These are phyloP conservation scores for Brevipalpus yothersi DNA, from an alignment of 1,140 invertebrate genomes.

Conservation along the genomic window DNA sequence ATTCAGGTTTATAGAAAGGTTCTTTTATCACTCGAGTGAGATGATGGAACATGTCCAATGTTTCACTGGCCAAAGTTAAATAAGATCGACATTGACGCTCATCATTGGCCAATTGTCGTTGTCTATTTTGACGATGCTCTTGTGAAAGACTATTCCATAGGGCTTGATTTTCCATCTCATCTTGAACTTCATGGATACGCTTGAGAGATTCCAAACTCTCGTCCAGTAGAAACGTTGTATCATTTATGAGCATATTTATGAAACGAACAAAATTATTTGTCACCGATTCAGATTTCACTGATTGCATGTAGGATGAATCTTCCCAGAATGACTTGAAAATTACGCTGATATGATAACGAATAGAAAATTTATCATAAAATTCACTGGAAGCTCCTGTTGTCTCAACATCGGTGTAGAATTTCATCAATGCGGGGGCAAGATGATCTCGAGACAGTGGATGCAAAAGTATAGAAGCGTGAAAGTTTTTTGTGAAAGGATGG, in stretches of 20 bases:
- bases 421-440: conserved; percentile 71
- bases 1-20: conserved; percentile 70
- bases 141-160: conserved; percentile 43
- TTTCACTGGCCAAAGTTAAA: conserved; percentile 75
- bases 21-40: conserved; percentile 77
- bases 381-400: conserved; percentile 83
- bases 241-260: conserved; percentile 82
- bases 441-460: conserved; percentile 57
- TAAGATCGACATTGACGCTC: conserved; percentile 85
- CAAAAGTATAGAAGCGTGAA: conserved; percentile 43
- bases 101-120: conserved; percentile 60
- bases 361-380: conserved; percentile 94
- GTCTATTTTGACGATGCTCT: conserved; percentile 35
- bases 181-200: conserved; percentile 24
- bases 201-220: conserved; percentile 45
- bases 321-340: conserved; percentile 78
- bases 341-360: conserved; percentile 75
- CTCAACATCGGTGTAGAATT: conserved; percentile 95
- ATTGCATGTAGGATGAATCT: conserved; percentile 36
- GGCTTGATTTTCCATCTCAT: conserved; percentile 22
- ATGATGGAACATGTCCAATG: conserved; percentile 94
- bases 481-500: conserved; percentile 34
- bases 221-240: conserved; percentile 77
- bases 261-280: conserved; percentile 74
- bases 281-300: conserved; percentile 58